A percentile compares a stretch with the other conserved stretches of the same genome.
Conservation (phyloP, 2,888 invertebrate genomes). For the Nemotelus pantherinus region DNA sequence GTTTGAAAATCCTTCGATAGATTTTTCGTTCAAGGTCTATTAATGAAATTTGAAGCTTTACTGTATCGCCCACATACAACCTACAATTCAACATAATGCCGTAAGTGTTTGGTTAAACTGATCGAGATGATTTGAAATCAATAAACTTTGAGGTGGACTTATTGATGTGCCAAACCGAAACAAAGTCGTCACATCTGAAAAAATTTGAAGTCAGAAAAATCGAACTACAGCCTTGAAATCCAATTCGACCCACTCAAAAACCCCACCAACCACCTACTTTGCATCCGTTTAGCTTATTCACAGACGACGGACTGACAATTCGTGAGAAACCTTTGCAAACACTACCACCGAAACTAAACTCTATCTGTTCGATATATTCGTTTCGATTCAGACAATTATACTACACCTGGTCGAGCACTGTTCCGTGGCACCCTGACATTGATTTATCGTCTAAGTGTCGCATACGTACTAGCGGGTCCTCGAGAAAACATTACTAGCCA, state of each 20-base stretch:
- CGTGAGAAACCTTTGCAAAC: constrained; percentile 33
- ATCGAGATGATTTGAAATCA: too few relatives aligned
- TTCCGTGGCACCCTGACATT: constrained; percentile 41
- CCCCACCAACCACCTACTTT: constrained; percentile 12
- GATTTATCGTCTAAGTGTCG: constrained; percentile 41
- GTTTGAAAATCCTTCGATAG: too few relatives aligned
- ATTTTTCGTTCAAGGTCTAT: too few relatives aligned
- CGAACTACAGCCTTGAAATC: constrained; percentile 32
- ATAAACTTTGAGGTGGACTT: too few relatives aligned
- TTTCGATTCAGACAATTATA: constrained; percentile 39
- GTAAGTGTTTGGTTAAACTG: too few relatives aligned
- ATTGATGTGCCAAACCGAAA: too few relatives aligned
- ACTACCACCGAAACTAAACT: neutral
- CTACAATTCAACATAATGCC: too few relatives aligned
- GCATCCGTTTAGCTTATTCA: neutral
- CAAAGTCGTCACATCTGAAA: too few relatives aligned
- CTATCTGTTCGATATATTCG: constrained; percentile 24
- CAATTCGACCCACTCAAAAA: constrained; percentile 26
- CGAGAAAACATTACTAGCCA: constrained; percentile 12
- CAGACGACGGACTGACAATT: constrained; percentile 16
- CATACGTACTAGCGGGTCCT: constrained; percentile 37
- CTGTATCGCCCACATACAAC: too few relatives aligned
- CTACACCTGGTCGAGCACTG: constrained; percentile 31
- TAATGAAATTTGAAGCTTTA: too few relatives aligned
- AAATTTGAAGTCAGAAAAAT: too few relatives aligned